Evolutionary conservation across 2,113 vertebrate species (phyloP).

Genomic region (Mixornis gularis): DNA sequence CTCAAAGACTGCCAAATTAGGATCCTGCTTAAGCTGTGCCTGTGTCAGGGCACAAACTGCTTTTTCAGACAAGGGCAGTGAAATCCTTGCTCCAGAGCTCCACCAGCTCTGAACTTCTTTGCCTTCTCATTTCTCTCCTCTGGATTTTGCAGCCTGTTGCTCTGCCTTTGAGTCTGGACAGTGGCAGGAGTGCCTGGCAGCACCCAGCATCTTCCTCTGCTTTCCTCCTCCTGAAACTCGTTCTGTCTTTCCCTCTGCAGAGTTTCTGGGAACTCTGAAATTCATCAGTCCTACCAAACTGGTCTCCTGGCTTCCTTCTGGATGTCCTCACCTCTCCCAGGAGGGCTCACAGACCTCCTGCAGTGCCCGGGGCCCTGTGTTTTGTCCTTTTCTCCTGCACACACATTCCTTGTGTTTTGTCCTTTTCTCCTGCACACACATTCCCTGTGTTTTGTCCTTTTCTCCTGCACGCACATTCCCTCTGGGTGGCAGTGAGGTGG

Average conservation of each 20-base stretch:
- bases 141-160: neutral
- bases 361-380: neutral
- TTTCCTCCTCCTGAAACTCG: neutral
- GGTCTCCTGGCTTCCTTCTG: neutral
- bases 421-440: accelerated
- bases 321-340: neutral
- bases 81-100: neutral
- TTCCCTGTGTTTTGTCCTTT: neutral
- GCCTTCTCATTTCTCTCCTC: neutral
- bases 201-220: neutral
- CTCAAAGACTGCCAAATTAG: neutral
- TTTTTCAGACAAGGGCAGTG: neutral
- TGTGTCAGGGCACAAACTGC: neutral
- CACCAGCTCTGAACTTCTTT: neutral
- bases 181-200: neutral
- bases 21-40: neutral
- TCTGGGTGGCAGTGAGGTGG: accelerated
- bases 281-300: neutral
- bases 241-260: neutral
- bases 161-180: neutral
- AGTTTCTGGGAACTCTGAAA: neutral
- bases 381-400: neutral
- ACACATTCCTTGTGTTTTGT: neutral
- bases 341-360: neutral
- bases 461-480: neutral